Percentiles rank a stretch among this genome's conserved stretches.
Conservation (phyloP, 2,797 vertebrate genomes). For the Avahi laniger region DNA sequence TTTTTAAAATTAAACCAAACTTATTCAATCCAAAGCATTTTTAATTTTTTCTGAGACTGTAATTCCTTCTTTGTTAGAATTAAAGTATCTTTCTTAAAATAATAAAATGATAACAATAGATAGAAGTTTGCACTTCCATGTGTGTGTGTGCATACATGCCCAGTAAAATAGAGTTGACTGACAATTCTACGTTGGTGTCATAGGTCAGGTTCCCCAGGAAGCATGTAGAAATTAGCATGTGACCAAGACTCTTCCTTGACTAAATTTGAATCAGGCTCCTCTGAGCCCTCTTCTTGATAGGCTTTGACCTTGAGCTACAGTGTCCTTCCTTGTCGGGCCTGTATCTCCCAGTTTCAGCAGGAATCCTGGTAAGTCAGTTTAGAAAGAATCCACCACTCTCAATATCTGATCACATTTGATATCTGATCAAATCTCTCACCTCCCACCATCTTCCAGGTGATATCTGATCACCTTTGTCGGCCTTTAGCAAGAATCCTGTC, state of each 20-base stretch:
- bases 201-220: conserved; percentile 1
- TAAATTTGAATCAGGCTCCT: not conserved
- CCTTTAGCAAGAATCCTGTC: not conserved
- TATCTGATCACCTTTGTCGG: not conserved
- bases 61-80: conserved; percentile 11
- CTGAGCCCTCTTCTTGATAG: not conserved
- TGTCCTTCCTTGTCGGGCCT: not conserved
- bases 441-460: not conserved
- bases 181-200: not conserved
- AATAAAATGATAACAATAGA: not conserved
- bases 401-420: not conserved
- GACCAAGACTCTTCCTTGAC: not conserved
- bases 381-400: not conserved
- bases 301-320: not conserved
- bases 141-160: not conserved
- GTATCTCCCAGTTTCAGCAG: not conserved
- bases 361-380: not conserved
- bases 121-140: not conserved
- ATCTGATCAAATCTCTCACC: not conserved
- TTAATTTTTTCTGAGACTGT: conserved; percentile 29
- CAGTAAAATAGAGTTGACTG: not conserved
- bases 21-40: conserved; percentile 27
- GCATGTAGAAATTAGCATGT: conserved; percentile 28
- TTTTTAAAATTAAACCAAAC: not conserved
- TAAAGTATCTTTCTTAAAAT: not conserved